phyloP scores from a whole-genome alignment of 2,113 vertebrate genomes.

The Xenus cinereus region DNA sequence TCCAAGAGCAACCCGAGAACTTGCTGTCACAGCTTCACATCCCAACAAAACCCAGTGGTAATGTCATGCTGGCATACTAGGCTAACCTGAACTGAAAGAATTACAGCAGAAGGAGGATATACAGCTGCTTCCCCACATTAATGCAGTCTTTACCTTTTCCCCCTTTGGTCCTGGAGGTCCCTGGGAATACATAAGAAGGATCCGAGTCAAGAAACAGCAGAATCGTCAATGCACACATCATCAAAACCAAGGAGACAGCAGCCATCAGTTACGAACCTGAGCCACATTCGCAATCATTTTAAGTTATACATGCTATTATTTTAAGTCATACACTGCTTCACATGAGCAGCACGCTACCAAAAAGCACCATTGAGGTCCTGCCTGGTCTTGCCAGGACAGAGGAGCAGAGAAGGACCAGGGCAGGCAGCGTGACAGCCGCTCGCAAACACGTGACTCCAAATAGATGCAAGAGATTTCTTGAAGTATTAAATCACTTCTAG shows the following conservation, averaged over 20 bases:
- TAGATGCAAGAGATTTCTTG: neutral
- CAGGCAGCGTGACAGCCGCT: neutral
- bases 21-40: rapidly evolving
- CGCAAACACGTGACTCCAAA: neutral
- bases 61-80: neutral
- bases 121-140: neutral
- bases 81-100: neutral
- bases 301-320: neutral
- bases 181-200: constrained; percentile 69
- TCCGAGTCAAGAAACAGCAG: neutral
- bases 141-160: constrained; percentile 84
- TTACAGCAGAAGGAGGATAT: neutral
- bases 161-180: constrained; percentile 89
- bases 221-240: neutral
- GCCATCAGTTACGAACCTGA: neutral
- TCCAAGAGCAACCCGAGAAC: neutral
- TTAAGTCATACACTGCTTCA: neutral
- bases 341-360: rapidly evolving
- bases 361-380: neutral
- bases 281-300: neutral
- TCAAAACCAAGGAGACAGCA: neutral
- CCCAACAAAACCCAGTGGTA: neutral
- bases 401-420: rapidly evolving
- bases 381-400: neutral
- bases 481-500: constrained; percentile 43